Base-by-base conservation (phyloP, 1,140 invertebrate species). In the Anthonomus grandis region DNA sequence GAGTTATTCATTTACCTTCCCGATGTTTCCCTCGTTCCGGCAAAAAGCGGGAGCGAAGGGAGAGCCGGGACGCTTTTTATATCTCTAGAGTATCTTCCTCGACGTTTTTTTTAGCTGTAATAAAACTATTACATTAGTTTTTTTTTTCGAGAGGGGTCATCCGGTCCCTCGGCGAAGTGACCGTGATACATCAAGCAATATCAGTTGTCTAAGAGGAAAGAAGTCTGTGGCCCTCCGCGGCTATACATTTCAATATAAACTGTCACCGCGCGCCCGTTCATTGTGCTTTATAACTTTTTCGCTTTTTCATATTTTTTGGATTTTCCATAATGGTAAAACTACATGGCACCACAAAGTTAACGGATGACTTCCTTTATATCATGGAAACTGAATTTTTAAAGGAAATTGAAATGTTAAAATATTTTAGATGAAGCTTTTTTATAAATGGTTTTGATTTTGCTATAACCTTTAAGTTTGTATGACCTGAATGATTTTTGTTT, bases 131-230 rank as follows among this genome's bases (percentile, higher is more conserved):
- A 70, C 69, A 72, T 71, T 68, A 70, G 65, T 71, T 70, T 71
- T 70, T 71, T 72, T 60, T 47, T n/a, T 19, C 17, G n/a, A 34
- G 31, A 36, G 57, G 59, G 60, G 62, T 63, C 58, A 62, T 61
- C 57, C 9, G 47, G 52, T 73, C 71, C 71, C 70, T 52, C 59
- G 69, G 64, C 67, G 64, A 57, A 70, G 64, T 71, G 69, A 71
- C 71, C 69, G 71, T 68, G 71, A 71, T 73, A 71, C 71, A 73
- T 73, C 71, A 73, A 73, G 67, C 67, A 70, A 71, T 71, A 71
- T 71, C 69, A 70, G 66, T 68, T 70, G 70, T 70, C 68, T 65
- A 54, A 64, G 50, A 41, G 63, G 64, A 66, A 64, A 64, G 59
- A 63, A 50, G 64, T 62, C 62, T 39, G 54, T 56, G 57, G 65